Evolutionary conservation across 2,113 vertebrate genomes (phyloP).

Genomic region (Dasyprocta punctata): DNA sequence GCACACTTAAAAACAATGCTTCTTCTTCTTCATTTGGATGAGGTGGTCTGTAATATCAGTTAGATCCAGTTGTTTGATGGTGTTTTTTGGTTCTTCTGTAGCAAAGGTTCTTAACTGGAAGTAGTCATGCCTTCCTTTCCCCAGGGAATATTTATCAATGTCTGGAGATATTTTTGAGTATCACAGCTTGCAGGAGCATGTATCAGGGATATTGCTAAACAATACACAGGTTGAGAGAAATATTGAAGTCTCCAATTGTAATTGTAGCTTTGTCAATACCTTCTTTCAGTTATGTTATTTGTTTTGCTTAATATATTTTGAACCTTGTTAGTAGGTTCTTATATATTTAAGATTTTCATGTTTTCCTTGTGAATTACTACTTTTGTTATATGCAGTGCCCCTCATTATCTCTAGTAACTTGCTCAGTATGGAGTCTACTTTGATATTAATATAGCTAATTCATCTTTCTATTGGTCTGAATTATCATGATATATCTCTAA

Average conservation of each 20-base stretch:
- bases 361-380: not conserved
- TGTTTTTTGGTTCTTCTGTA: not conserved
- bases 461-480: not conserved
- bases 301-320: not conserved
- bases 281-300: not conserved
- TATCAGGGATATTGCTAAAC: not conserved
- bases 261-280: not conserved
- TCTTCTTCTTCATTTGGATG: not conserved
- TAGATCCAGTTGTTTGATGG: not conserved
- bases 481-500: not conserved
- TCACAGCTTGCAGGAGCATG: not conserved
- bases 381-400: not conserved
- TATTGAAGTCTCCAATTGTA: not conserved
- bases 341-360: not conserved
- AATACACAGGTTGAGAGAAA: not conserved
- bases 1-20: not conserved
- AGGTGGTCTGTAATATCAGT: not conserved
- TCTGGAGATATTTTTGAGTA: not conserved
- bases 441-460: not conserved
- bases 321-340: not conserved
- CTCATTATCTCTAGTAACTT: not conserved
- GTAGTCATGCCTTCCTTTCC: not conserved
- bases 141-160: not conserved
- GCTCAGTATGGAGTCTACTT: not conserved
- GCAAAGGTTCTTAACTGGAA: not conserved